A percentile compares a stretch with the other conserved stretches of the same genome.
Conservation (phyloP, 2,113 vertebrate genomes). For the Morone saxatilis region DNA sequence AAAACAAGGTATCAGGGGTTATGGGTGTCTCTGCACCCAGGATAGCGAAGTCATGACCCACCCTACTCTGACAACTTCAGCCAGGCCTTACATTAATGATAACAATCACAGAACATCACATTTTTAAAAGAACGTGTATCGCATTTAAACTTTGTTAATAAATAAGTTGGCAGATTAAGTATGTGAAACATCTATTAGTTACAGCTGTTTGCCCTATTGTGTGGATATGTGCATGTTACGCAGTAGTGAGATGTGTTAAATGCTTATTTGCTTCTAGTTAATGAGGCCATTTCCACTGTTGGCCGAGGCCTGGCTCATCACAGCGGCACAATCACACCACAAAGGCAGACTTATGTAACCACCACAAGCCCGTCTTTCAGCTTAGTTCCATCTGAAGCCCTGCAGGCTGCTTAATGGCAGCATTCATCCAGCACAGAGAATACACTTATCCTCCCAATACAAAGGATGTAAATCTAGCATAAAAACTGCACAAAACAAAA, state of each 20-base stretch:
- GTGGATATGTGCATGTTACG: constrained; percentile 2
- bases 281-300: constrained; percentile 52
- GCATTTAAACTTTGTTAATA: not conserved
- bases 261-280: constrained; percentile 42
- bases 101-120: too few relatives aligned
- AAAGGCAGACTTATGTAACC: constrained; percentile 75
- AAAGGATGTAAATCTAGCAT: constrained; percentile 28
- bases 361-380: constrained; percentile 68
- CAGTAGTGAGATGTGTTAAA: constrained; percentile 22
- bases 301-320: constrained; percentile 37
- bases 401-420: constrained; percentile 55
- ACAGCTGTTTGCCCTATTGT: not conserved
- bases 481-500: constrained; percentile 23
- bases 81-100: too few relatives aligned
- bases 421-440: constrained; percentile 60
- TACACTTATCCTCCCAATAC: constrained; percentile 18
- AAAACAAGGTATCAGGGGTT: too few relatives aligned
- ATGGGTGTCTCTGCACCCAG: too few relatives aligned
- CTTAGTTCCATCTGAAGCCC: constrained; percentile 38
- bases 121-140: too few relatives aligned
- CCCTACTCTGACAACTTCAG: too few relatives aligned
- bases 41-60: too few relatives aligned
- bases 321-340: constrained; percentile 62
- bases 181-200: not conserved
- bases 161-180: not conserved